Conservation (phyloP, 1,140 invertebrate species). For the Bombus huntii region DNA sequence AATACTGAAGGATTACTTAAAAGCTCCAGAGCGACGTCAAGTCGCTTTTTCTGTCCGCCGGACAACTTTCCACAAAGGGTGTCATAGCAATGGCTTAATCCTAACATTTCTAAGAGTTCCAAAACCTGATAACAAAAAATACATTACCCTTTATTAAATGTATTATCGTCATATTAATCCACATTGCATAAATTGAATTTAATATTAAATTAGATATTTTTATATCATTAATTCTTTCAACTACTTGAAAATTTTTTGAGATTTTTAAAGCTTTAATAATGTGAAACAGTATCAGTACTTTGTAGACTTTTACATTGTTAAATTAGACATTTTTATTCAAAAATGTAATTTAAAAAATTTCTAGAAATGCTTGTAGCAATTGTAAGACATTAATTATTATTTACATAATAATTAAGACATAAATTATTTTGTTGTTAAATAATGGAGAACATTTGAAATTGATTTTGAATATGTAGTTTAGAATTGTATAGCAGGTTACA, state of each 20-base stretch:
- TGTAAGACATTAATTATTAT: neutral
- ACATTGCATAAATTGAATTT: neutral
- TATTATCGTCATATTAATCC: neutral
- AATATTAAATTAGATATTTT: neutral
- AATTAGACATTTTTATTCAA: neutral
- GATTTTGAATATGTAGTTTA: neutral
- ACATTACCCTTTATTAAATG: neutral
- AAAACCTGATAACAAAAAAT: slow-evolving; percentile 73
- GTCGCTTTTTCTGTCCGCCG: slow-evolving; percentile 88
- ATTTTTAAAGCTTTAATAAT: too few species aligned
- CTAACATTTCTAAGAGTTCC: slow-evolving; percentile 85
- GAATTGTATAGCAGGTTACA: neutral
- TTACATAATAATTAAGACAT: too few species aligned
- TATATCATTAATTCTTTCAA: too few species aligned
- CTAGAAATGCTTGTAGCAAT: neutral
- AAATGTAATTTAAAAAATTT: neutral
- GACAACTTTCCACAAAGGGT: slow-evolving; percentile 86
- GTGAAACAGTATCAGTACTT: too few species aligned
- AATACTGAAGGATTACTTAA: slow-evolving; percentile 90
- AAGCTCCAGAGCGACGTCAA: slow-evolving; percentile 87
- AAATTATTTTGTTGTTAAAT: neutral
- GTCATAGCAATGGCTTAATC: slow-evolving; percentile 84
- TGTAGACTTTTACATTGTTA: neutral
- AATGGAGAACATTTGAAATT: neutral
- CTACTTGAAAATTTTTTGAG: too few species aligned